These are phyloP conservation scores for Clinocottus analis DNA, from an alignment of 2,113 vertebrate species.

Conservation along the genomic window DNA sequence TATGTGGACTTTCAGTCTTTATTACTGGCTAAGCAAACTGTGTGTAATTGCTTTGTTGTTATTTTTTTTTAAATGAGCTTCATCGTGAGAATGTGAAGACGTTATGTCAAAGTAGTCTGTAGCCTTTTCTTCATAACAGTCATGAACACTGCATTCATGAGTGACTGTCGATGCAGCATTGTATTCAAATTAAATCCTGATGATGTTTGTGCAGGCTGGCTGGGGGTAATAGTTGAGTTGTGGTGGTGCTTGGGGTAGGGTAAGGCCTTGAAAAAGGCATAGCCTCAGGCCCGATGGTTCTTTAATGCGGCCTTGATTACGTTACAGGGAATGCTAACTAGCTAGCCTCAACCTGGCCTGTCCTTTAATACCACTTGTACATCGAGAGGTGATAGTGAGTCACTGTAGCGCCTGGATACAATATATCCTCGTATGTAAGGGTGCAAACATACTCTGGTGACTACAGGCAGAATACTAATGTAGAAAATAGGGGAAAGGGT, in stretches of 20 bases:
- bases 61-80: background rate
- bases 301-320: background rate
- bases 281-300: background rate
- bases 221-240: background rate
- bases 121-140: background rate
- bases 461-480: background rate
- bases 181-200: background rate
- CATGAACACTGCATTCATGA: background rate
- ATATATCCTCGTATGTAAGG: background rate
- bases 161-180: background rate
- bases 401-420: background rate
- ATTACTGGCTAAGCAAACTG: too few species aligned
- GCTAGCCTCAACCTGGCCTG: background rate
- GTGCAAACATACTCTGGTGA: background rate
- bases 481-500: background rate
- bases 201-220: background rate
- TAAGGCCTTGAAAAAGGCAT: background rate
- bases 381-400: background rate
- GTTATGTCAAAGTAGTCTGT: background rate
- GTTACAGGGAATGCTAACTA: background rate
- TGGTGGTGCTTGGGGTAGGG: background rate
- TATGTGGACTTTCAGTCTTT: too few species aligned
- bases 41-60: too few species aligned
- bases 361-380: background rate
- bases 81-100: background rate